These are phyloP conservation scores for Dusona sp. DNA, from an alignment of 2,888 invertebrate species.

Conservation along the genomic window DNA sequence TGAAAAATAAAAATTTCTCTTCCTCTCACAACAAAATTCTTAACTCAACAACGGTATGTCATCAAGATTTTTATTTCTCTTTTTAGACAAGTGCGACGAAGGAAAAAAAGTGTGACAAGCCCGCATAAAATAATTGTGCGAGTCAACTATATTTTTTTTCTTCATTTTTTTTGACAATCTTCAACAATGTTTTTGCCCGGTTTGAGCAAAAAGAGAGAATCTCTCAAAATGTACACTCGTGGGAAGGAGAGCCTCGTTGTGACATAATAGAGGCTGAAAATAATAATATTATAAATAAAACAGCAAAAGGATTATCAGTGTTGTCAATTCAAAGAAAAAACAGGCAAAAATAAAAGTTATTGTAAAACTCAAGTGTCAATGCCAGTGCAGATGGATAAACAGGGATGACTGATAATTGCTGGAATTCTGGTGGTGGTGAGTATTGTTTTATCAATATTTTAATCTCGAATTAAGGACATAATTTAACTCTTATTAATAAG, in stretches of 20 bases:
- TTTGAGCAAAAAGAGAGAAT: constrained; percentile 67
- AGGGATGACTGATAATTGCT: constrained; percentile 94
- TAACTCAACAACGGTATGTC: neutral
- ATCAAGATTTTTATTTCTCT: neutral
- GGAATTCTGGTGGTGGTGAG: constrained; percentile 92
- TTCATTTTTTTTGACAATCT: constrained; percentile 58
- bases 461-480: too few relatives aligned
- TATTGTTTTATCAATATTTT: constrained; percentile 69
- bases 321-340: constrained; percentile 13
- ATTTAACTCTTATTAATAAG: neutral
- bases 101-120: neutral
- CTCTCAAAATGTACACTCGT: constrained; percentile 73
- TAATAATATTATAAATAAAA: constrained; percentile 3
- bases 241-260: constrained; percentile 76
- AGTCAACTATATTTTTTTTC: neutral
- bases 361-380: constrained; percentile 76
- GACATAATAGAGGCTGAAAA: constrained; percentile 73
- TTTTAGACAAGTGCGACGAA: constrained; percentile 19
- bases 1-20: neutral
- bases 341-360: constrained; percentile 61
- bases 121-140: constrained; percentile 1
- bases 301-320: constrained; percentile 53
- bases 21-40: neutral
- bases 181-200: constrained; percentile 65
- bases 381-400: constrained; percentile 83